Percentiles rank a stretch among this genome's conserved stretches.
These are phyloP conservation scores for Cettia cetti DNA, from an alignment of 2,113 vertebrate species.

Conservation along the genomic window DNA sequence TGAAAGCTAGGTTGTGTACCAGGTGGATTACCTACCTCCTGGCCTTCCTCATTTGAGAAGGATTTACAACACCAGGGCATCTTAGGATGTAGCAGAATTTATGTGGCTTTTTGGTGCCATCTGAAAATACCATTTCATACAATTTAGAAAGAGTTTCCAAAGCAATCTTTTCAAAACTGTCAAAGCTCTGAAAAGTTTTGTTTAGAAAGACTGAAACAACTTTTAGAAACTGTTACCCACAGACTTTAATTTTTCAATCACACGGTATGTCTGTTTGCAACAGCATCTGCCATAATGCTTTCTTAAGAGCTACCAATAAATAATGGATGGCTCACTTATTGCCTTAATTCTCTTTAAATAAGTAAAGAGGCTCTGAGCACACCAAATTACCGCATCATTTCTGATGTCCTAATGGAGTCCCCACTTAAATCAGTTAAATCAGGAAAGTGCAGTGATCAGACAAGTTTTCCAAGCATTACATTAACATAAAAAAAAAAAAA, in stretches of 20 bases:
- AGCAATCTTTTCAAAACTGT: background rate
- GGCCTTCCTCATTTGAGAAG: background rate
- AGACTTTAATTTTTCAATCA: background rate
- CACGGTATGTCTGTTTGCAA: background rate
- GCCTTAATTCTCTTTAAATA: conserved; percentile 37
- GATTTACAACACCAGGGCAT: background rate
- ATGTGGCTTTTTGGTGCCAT: background rate
- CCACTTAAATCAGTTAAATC: conserved; percentile 2
- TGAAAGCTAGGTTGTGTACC: background rate
- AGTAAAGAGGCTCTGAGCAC: conserved; percentile 12
- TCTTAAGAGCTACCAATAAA: conserved; percentile 44
- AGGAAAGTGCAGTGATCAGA: background rate
- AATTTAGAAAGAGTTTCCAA: background rate
- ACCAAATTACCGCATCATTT: background rate
- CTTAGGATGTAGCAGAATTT: background rate
- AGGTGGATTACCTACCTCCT: background rate
- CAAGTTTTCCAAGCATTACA: background rate
- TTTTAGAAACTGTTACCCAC: background rate
- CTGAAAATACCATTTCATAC: background rate
- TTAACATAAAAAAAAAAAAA: background rate
- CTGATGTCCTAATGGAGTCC: conserved; percentile 21
- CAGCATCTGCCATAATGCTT: background rate
- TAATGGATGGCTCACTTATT: conserved; percentile 12
- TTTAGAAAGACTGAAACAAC: background rate
- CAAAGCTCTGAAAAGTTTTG: background rate